Conservation (phyloP, 2,797 vertebrate species). For the Pseudotriccus pelzelni region DNA sequence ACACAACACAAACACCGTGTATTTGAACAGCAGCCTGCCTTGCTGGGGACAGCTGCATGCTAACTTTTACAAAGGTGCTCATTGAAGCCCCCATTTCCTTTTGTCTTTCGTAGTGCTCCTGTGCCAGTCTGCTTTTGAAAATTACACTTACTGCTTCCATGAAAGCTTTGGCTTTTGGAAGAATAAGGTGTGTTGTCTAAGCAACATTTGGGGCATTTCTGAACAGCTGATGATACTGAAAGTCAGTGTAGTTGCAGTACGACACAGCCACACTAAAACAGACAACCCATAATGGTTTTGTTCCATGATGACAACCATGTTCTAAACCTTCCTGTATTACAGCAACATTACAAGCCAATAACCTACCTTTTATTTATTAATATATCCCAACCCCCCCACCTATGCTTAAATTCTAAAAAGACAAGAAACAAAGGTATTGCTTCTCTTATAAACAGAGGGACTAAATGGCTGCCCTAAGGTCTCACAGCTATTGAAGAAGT, state of each 20-base stretch:
- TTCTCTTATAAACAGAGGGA: background rate
- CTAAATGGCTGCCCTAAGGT: background rate
- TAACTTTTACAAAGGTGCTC: background rate
- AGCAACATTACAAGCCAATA: background rate
- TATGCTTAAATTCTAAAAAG: background rate
- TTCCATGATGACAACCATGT: background rate
- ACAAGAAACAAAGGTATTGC: background rate
- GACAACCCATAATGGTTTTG: background rate
- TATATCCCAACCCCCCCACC: rapidly evolving
- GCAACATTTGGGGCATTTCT: background rate
- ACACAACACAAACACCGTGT: rapidly evolving
- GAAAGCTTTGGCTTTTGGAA: background rate
- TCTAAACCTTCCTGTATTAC: background rate
- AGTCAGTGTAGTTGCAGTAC: background rate
- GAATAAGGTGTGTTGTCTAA: background rate
- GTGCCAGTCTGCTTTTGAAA: background rate
- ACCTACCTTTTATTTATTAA: background rate
- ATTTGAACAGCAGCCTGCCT: background rate
- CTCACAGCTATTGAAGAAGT: background rate
- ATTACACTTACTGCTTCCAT: background rate
- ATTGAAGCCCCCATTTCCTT: background rate
- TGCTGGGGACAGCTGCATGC: background rate
- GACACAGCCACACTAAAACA: background rate
- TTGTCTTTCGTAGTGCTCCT: background rate
- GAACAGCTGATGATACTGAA: background rate